Base-by-base conservation (phyloP, 2,888 invertebrate species). In the Dichetophora obliterata region DNA sequence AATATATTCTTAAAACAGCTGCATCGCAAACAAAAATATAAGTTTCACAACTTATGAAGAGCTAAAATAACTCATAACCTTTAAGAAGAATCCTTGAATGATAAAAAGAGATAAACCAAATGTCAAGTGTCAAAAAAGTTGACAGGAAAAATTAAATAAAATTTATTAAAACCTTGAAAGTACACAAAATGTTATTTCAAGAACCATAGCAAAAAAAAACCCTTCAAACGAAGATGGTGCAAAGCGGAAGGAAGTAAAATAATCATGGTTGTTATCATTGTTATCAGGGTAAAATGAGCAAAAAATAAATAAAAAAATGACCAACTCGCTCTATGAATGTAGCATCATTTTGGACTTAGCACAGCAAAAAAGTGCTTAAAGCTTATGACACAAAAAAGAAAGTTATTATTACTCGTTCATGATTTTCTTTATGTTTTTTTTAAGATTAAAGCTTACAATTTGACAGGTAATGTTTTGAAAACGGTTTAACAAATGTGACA, bases 191-290 rank as follows among this genome's bases (percentile, higher is more conserved):
- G 27, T 27, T n/a, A n/a, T 63, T 63, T 34, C 19, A 14, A 22
- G 14, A 37, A 61, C 72, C 34, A 14, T n/a, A 61, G 8, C 22
- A 70, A 69, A 70, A 57, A 50, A 14, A 19, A 61, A 43, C 54
- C 63, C 16, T 27, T 19, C 14, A 14, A 52, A 27, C 68, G 19
- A 52, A 50, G 22, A 73, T 6, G 48, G 52, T 11, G 61, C 54
- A 61, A 31, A 74, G 61, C 57, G 54, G 22, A 77, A 75, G 59
- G 24, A 70, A 65, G 74, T 24, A 19, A 69, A 74, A 76, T 27
- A 66, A 83, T 80, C 79, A 83, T 83, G 84, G 72, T 48, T 79
- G 71, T 48, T 79, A 78, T 79, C 75, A 74, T 61, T 61, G 79
- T 73, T 57, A 74, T 57, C 73, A 43, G 16, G 11, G 22, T n/a